These are phyloP conservation scores for Furcula furcula DNA, from an alignment of 2,888 invertebrate genomes.

Conservation along the genomic window DNA sequence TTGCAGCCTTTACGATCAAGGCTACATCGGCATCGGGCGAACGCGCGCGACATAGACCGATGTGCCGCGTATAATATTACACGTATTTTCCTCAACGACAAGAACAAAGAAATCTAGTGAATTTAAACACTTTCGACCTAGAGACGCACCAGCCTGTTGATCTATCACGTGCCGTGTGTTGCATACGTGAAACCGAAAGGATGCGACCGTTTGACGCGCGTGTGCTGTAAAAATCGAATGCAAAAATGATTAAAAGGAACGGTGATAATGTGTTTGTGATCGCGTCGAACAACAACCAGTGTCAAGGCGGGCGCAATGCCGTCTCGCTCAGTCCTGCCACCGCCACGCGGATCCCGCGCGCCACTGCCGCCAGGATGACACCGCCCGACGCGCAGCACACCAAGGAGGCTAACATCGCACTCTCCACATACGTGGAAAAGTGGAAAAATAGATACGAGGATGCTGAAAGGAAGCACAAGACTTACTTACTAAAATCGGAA, in stretches of 20 bases:
- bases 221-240: slow-evolving; percentile 70
- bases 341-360: slow-evolving; percentile 76
- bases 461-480: slow-evolving; percentile 85
- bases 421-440: slow-evolving; percentile 77
- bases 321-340: slow-evolving; percentile 70
- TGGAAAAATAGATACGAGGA: slow-evolving; percentile 89
- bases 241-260: slow-evolving; percentile 81
- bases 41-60: slow-evolving; percentile 56
- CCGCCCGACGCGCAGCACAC: slow-evolving; percentile 75
- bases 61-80: slow-evolving; percentile 46
- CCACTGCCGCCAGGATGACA: slow-evolving; percentile 76
- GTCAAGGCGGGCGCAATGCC: slow-evolving; percentile 70
- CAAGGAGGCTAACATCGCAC: slow-evolving; percentile 73
- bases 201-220: slow-evolving; percentile 67
- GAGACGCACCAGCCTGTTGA: slow-evolving; percentile 72
- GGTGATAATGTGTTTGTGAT: slow-evolving; percentile 80
- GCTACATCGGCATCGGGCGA: slow-evolving; percentile 52
- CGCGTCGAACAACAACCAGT: slow-evolving; percentile 78
- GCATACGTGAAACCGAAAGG: slow-evolving; percentile 66
- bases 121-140: slow-evolving; percentile 49
- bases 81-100: slow-evolving; percentile 64
- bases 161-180: slow-evolving; percentile 60
- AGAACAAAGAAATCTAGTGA: slow-evolving; percentile 70
- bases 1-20: slow-evolving; percentile 50
- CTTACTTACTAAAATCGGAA: slow-evolving; percentile 85